A percentile compares a stretch with the other conserved stretches of the same genome.
phyloP scores from a whole-genome alignment of 2,888 invertebrate species.

The Toxonevra muliebris region DNA sequence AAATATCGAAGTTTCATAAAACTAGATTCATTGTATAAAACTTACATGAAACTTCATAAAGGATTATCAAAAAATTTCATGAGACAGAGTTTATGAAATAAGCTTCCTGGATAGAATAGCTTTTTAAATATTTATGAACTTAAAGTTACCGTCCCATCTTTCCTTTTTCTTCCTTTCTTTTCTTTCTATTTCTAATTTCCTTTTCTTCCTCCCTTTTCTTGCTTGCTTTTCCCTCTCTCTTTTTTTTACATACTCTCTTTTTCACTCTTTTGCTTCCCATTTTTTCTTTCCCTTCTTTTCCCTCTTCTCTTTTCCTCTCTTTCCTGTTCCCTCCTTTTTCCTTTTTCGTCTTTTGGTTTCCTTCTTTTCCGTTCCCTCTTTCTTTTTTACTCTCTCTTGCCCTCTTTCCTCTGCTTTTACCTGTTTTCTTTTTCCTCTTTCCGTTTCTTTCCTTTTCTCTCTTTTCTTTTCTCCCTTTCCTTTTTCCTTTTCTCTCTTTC shows the following conservation, averaged over 20 bases:
- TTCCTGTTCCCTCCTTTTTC: background rate
- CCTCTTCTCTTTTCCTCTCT: conserved; percentile 9
- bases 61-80: no score
- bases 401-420: conserved; percentile 12
- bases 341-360: conserved; percentile 7
- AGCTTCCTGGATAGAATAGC: no score
- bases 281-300: conserved; percentile 21
- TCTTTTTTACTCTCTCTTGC: background rate
- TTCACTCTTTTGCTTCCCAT: conserved; percentile 10
- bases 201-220: conserved; percentile 6
- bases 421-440: background rate
- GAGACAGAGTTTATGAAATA: no score
- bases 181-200: conserved; percentile 34
- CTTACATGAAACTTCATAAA: no score
- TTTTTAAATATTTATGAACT: no score
- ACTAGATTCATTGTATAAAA: no score
- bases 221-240: background rate
- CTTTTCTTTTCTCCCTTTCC: background rate
- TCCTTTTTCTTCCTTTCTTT: conserved; percentile 28
- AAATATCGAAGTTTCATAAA: no score
- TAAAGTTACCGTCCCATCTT: no score
- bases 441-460: background rate
- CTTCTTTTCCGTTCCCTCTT: conserved; percentile 8
- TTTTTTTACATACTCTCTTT: conserved; percentile 30
- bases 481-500: background rate